A percentile compares a stretch with the other conserved stretches of the same genome.
These are phyloP conservation scores for Ennomos fuscantarius DNA, from an alignment of 2,888 invertebrate genomes.

Conservation along the genomic window DNA sequence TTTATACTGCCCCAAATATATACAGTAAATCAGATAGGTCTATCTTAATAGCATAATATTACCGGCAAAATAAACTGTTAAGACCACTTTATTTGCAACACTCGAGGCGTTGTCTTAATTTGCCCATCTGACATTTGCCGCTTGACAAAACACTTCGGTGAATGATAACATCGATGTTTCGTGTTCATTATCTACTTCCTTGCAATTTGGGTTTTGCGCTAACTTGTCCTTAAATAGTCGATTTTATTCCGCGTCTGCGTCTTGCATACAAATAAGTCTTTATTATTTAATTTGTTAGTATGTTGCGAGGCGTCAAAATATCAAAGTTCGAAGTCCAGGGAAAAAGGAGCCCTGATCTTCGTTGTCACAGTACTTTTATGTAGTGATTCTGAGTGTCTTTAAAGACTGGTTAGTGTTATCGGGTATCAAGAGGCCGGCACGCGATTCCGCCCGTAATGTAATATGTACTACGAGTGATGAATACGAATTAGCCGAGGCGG, in stretches of 20 bases:
- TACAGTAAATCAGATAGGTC: slow-evolving; percentile 6
- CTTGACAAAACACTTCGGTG: slow-evolving; percentile 28
- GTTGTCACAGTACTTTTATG: slow-evolving; percentile 21
- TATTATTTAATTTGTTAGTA: slow-evolving; percentile 76
- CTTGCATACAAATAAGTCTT: slow-evolving; percentile 71
- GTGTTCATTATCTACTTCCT: slow-evolving; percentile 38
- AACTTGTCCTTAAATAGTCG: slow-evolving; percentile 49
- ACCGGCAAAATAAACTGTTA: slow-evolving; percentile 8
- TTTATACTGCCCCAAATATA: too few relatives aligned
- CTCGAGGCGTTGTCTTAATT: slow-evolving; percentile 24
- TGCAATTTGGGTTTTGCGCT: slow-evolving; percentile 48
- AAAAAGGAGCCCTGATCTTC: slow-evolving; percentile 37
- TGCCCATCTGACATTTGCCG: slow-evolving; percentile 28
- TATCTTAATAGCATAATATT: slow-evolving; percentile 13
- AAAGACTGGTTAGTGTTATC: slow-evolving; percentile 63
- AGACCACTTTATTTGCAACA: slow-evolving; percentile 4
- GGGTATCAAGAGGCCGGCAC: slow-evolving; percentile 54
- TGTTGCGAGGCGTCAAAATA: slow-evolving; percentile 75
- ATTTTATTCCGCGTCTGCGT: slow-evolving; percentile 58
- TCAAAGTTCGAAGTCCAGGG: slow-evolving; percentile 54
- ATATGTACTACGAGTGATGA: slow-evolving; percentile 74
- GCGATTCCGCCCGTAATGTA: slow-evolving; percentile 76
- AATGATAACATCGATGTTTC: slow-evolving; percentile 38
- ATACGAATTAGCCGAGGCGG: slow-evolving; percentile 71
- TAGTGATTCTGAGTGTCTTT: slow-evolving; percentile 42